phyloP scores from a whole-genome alignment of 2,797 vertebrate genomes.

The Mareca strepera region DNA sequence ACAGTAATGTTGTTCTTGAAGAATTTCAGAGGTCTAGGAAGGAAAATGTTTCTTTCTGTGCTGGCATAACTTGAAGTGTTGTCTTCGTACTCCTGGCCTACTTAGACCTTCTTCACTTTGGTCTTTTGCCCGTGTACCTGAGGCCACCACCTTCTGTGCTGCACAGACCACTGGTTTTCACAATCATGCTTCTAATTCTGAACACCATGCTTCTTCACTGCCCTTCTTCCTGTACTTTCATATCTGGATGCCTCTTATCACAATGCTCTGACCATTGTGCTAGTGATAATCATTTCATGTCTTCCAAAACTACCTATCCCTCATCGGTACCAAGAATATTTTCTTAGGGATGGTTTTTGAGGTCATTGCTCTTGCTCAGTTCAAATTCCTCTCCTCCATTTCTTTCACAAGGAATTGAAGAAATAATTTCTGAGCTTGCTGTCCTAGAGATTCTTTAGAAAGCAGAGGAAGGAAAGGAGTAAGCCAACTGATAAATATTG shows the following conservation, averaged over 20 bases:
- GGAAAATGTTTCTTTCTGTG: background rate
- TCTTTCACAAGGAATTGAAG: background rate
- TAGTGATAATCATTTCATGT: background rate
- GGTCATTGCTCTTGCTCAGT: background rate
- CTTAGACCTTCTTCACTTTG: background rate
- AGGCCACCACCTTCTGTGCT: background rate
- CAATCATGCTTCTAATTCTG: background rate
- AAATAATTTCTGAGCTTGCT: background rate
- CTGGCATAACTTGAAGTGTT: background rate
- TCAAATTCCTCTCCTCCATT: background rate
- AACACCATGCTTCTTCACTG: background rate
- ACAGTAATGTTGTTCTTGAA: background rate
- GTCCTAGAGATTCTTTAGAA: background rate
- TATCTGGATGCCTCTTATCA: background rate
- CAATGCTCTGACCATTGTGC: background rate
- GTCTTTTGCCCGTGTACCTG: background rate
- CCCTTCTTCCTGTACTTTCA: background rate
- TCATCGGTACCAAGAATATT: background rate
- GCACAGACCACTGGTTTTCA: background rate
- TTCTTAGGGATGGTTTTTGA: background rate
- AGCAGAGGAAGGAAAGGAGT: background rate
- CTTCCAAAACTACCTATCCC: background rate
- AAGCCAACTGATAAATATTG: background rate
- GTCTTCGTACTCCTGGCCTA: background rate
- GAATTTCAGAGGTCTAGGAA: background rate